Percentiles rank a stretch among this genome's conserved stretches.
phyloP scores from a whole-genome alignment of 2,888 invertebrate species.

The Dyspetes luteomarginatus region DNA sequence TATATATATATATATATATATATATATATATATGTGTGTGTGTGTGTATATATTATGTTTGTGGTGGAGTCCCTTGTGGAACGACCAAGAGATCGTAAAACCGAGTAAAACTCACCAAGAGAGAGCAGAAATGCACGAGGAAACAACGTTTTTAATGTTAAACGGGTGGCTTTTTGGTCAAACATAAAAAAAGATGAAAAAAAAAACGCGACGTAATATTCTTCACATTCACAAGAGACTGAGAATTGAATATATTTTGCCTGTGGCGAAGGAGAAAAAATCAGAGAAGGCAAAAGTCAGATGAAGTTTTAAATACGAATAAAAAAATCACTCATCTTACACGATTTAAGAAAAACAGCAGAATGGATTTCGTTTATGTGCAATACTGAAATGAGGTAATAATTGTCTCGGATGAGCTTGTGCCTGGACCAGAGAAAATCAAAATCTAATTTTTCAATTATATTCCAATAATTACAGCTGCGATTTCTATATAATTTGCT shows the following conservation, averaged over 20 bases:
- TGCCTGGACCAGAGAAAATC: no score
- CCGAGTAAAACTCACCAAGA: constrained; percentile 13
- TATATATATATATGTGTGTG: no score
- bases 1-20: not conserved
- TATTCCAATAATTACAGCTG: no score
- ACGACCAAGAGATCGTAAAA: constrained; percentile 55
- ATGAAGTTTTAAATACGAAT: not conserved
- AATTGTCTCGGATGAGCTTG: no score
- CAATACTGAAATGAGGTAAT: no score
- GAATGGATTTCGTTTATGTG: not conserved
- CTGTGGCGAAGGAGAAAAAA: not conserved
- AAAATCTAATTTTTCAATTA: no score
- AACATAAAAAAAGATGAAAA: not conserved
- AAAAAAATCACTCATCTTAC: not conserved
- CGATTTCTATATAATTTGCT: no score
- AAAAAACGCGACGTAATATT: not conserved
- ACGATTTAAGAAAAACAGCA: not conserved
- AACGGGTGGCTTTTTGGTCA: constrained; percentile 14
- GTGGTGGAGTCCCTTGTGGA: not conserved
- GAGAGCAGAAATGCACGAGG: constrained; percentile 15
- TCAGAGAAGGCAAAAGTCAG: not conserved
- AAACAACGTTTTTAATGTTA: constrained; percentile 6
- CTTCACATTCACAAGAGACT: constrained; percentile 2
- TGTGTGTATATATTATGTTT: not conserved
- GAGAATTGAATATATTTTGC: constrained; percentile 6